Evolutionary conservation across 2,888 invertebrate species (phyloP), one percentile per base, ranked within the genome.

Genomic region (Helobdella robusta): DNA sequence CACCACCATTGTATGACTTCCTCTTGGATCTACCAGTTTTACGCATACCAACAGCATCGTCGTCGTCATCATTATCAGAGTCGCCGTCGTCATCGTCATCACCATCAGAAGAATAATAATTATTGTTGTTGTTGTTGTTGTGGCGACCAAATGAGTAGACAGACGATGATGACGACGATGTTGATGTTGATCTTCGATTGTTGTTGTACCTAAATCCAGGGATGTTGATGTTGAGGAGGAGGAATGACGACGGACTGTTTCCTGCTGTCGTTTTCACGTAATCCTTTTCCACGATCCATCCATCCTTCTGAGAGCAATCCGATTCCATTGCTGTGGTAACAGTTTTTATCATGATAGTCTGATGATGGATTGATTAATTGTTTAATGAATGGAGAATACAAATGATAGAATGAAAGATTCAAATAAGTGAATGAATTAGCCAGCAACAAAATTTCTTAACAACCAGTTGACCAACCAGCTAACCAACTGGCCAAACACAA

Each of bases 221-320:
- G 1, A 83, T 77, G 23, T 76, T 74, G 6, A 83, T 71, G 8
- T 78, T 78, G 65, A 83, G 73, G 35, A 82, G 79, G 11, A 83
- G 74, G 64, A 81, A 83, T 11, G 81, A 79, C 68, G 81, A 81
- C 64, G 78, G 77, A 3, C 77, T 75, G 60, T 83, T 80, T 0
- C 83, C 82, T 59, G 79, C 79, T 5, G 81, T 82, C 46, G 82
- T 81, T 59, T 79, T 78, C 35, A 84, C 77, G 65, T 82, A 78
- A 65, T 81, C 79, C 4, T 82, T 81, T 11, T 77, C 78, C 6
- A 81, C 75, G 63, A 81, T 77, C 84, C 84, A 84, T 3, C 81
- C 79, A 3, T 79, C 75, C 18, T 78, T 75, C 15, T 76, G 74
- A 46, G 75, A 76, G 58, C 68, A 68, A 30, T 64, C 54, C 28